phyloP scores from a whole-genome alignment of 2,888 invertebrate genomes.

The Sphaerophoria taeniata region DNA sequence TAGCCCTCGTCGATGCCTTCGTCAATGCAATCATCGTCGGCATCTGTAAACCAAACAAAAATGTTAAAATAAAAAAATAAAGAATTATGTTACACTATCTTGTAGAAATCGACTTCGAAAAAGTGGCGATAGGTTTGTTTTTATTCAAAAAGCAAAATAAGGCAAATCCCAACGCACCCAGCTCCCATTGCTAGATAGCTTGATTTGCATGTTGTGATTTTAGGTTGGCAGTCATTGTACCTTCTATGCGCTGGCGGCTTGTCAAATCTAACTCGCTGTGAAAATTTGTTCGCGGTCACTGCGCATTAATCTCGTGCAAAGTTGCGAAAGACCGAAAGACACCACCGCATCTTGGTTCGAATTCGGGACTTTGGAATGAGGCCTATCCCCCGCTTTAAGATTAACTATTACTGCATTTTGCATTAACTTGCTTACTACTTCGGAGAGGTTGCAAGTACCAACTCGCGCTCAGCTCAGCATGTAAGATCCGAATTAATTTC shows the following conservation, averaged over 20 bases:
- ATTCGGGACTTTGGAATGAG: slow-evolving; percentile 32
- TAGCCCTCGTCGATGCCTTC: slow-evolving; percentile 91
- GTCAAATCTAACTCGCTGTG: slow-evolving; percentile 66
- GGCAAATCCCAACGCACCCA: slow-evolving; percentile 37
- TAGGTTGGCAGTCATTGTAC: slow-evolving; percentile 44
- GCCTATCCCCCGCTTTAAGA: slow-evolving; percentile 64
- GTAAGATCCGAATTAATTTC: slow-evolving; percentile 68
- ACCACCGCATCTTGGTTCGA: not conserved
- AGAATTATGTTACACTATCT: slow-evolving; percentile 42
- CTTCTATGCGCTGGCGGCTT: not conserved
- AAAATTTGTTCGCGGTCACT: slow-evolving; percentile 69
- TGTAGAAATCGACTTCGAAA: slow-evolving; percentile 1
- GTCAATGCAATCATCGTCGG: slow-evolving; percentile 95
- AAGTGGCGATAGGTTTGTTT: slow-evolving; percentile 8
- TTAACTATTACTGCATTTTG: slow-evolving; percentile 53
- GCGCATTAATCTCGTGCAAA: slow-evolving; percentile 63
- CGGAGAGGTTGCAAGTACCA: not conserved
- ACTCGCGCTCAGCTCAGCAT: slow-evolving; percentile 40
- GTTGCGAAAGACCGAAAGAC: slow-evolving; percentile 49
- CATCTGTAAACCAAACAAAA: slow-evolving; percentile 83
- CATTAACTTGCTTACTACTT: slow-evolving; percentile 9
- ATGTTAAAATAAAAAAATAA: not conserved
- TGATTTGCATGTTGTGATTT: slow-evolving; percentile 37
- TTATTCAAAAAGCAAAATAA: slow-evolving; percentile 18
- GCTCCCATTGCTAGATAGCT: not conserved